Evolutionary conservation across 2,797 vertebrate species (phyloP), one percentile per base, ranked within the genome.

Genomic region (Ctenosaura bakeri): DNA sequence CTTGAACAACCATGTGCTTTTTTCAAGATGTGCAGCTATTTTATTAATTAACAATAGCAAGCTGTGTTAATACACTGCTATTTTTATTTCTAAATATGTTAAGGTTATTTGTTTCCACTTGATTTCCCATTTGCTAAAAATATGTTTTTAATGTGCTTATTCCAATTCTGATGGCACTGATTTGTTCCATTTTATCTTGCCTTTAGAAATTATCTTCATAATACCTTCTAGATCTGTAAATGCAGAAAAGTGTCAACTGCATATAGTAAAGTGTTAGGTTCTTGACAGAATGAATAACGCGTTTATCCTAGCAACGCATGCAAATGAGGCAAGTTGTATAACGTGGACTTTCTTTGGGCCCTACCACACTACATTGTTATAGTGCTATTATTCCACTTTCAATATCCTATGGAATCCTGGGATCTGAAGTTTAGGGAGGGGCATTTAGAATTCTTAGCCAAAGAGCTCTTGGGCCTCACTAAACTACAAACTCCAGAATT

Each of bases 41-140:
- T 90, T 90, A 46, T 86, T 38, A 90, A 74, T 81, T 62, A 86
- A 32, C 29, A 90, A 81, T 62, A 71, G 6, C 73, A 50, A 76
- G 29, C 9, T 74, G 22, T 35, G 18, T 81, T 59, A 69, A 35
- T 73, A 42, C 59, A 26, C 59, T 81, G 20, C 14, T 81, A 20
- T 62, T 86, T 86, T 85, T 86, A 81, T 81, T 86, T 73, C 52
- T 62, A 86, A 86, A 73, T 56, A 32, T 81, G 9, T 18, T 71
- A 83, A 74, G 81, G 42, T 42, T 76, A 81, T 86, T 90, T 73
- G 42, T 86, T 90, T 90, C 64, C 7, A 69, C 24, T 80, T 79
- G 38, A 71, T 71, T 73, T 73, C 12, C 52, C 12, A 9, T 81
- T 85, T 81, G 52, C 66, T 80, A 5, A 59, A 86, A 88, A 24